phyloP scores from a whole-genome alignment of 2,113 vertebrate genomes.

The Neolamprologus tretocephalus region DNA sequence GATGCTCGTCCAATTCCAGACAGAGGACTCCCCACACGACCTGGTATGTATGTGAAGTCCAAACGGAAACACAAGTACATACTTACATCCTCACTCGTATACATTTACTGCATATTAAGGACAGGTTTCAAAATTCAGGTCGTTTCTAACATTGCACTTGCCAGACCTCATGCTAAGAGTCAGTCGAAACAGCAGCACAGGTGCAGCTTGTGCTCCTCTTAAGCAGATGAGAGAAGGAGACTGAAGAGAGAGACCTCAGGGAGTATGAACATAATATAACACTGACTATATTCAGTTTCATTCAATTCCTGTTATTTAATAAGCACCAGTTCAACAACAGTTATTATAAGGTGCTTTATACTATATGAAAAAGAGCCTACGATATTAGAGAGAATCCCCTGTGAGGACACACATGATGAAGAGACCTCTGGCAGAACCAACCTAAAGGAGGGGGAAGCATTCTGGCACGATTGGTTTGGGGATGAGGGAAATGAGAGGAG shows the following conservation, averaged over 20 bases:
- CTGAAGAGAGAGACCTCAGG: neutral
- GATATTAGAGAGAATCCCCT: neutral
- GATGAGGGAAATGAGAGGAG: neutral
- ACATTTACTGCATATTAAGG: neutral
- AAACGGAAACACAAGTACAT: neutral
- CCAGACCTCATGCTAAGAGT: neutral
- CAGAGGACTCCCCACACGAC: conserved; percentile 92
- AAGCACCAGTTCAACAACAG: neutral
- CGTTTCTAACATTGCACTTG: neutral
- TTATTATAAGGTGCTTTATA: neutral
- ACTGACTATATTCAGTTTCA: neutral
- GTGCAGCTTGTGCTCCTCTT: neutral
- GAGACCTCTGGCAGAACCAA: neutral
- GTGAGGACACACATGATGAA: neutral
- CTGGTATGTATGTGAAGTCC: conserved; percentile 71
- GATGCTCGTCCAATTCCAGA: conserved; percentile 92
- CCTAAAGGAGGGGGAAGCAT: neutral
- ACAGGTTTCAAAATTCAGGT: neutral
- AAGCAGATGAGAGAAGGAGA: neutral
- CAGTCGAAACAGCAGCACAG: neutral
- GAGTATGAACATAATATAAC: neutral
- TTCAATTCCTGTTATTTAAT: neutral
- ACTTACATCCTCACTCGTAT: neutral
- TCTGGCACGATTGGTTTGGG: neutral
- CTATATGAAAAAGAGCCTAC: neutral